phyloP scores from a whole-genome alignment of 1,140 invertebrate species.

The Planococcus citri region DNA sequence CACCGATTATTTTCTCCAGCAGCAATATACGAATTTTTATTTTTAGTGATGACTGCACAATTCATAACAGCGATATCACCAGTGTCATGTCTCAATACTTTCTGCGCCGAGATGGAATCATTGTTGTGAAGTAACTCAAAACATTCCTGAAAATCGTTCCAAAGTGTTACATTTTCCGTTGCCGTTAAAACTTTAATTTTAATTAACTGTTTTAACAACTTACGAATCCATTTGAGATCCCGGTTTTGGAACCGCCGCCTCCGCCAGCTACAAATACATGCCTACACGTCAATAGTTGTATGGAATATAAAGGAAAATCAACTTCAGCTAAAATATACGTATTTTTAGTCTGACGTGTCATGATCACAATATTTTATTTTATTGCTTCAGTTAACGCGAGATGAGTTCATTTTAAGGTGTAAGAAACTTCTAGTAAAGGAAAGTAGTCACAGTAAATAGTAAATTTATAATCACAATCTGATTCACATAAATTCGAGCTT shows the following conservation, averaged over 20 bases:
- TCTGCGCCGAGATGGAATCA: constrained; percentile 62
- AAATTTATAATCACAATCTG: no score
- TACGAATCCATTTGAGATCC: constrained; percentile 74
- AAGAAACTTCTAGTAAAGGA: no score
- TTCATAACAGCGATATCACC: constrained; percentile 86
- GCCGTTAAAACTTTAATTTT: not conserved
- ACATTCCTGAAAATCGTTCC: constrained; percentile 63
- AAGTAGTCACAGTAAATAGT: no score
- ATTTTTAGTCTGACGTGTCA: not conserved
- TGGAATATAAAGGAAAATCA: constrained; percentile 84
- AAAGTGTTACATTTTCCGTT: not conserved
- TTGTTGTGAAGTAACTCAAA: constrained; percentile 79
- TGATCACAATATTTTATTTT: not conserved
- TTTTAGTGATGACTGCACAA: constrained; percentile 53
- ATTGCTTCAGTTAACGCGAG: not conserved
- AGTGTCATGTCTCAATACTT: constrained; percentile 76
- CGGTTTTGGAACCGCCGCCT: constrained; percentile 87
- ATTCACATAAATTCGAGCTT: no score
- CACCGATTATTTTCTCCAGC: constrained; percentile 85
- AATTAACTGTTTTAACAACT: constrained; percentile 26
- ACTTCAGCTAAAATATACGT: constrained; percentile 52
- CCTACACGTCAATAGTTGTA: constrained; percentile 78
- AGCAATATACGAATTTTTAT: constrained; percentile 60
- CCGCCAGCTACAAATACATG: constrained; percentile 91
- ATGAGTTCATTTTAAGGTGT: no score